Conservation (phyloP, 2,888 invertebrate species). For the Ichneumoninae sp. region DNA sequence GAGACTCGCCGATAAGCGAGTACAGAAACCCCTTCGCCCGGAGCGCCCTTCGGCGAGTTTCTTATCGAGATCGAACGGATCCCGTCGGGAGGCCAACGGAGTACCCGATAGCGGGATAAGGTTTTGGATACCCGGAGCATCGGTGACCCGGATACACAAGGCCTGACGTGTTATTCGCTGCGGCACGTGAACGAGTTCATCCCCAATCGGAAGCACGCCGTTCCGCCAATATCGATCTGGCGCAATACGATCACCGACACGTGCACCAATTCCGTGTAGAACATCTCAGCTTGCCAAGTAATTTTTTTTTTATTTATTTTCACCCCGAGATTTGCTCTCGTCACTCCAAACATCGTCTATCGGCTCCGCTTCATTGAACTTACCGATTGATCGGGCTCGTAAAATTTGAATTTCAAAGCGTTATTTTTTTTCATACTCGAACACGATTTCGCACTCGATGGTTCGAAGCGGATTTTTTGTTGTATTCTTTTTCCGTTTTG, state of each 20-base stretch:
- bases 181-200: not conserved
- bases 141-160: conserved; percentile 23
- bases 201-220: conserved; percentile 15
- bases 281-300: conserved; percentile 5
- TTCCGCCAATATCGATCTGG: conserved; percentile 33
- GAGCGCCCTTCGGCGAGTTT: conserved; percentile 29
- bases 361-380: not conserved
- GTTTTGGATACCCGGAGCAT: not conserved
- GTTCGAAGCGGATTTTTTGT: not conserved
- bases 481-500: not conserved
- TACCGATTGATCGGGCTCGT: not conserved
- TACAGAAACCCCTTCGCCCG: conserved; percentile 35
- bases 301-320: not conserved
- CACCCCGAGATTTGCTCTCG: not conserved
- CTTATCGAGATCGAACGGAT: conserved; percentile 40
- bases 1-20: conserved; percentile 28
- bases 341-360: not conserved
- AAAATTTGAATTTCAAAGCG: not conserved
- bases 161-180: not conserved
- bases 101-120: not conserved
- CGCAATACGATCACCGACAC: conserved; percentile 31
- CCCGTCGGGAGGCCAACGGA: conserved; percentile 5
- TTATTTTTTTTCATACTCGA: not conserved
- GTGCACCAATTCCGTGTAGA: conserved; percentile 27
- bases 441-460: not conserved